A percentile compares a stretch with the other conserved stretches of the same genome.
Evolutionary conservation across 2,797 vertebrate genomes (phyloP).

Genomic region (Chiroxiphia lanceolata): DNA sequence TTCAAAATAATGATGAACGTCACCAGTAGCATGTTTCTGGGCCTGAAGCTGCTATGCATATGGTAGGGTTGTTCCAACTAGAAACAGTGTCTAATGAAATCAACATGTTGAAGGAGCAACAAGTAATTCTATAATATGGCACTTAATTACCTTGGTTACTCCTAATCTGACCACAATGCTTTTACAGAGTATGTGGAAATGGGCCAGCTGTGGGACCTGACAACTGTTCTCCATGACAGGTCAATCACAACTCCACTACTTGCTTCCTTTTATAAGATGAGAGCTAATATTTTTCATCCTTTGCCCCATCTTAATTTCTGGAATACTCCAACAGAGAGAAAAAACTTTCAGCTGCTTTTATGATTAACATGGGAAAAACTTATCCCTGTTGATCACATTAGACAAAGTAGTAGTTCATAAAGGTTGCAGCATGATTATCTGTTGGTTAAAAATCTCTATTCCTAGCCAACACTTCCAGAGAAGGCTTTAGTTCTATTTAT

Average conservation of each 20-base stretch:
- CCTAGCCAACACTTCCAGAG: not conserved
- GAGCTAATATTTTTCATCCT: not conserved
- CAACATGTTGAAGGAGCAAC: not conserved
- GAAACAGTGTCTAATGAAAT: not conserved
- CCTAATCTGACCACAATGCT: not conserved
- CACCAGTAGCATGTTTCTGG: rapidly evolving
- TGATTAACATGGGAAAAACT: not conserved
- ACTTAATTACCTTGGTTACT: not conserved
- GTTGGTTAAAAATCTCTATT: not conserved
- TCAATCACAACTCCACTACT: not conserved
- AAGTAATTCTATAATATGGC: not conserved
- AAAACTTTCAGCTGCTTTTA: not conserved
- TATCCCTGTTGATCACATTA: not conserved
- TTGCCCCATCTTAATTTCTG: not conserved
- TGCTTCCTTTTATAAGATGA: not conserved
- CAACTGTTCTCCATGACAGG: not conserved
- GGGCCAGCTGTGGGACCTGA: not conserved
- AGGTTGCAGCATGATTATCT: rapidly evolving
- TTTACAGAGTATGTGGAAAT: not conserved
- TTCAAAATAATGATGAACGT: not conserved
- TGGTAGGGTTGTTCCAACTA: not conserved
- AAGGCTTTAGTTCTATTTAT: not conserved
- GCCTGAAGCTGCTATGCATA: not conserved
- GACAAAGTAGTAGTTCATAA: not conserved
- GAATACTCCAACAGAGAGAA: not conserved